Evolutionary conservation across 2,113 vertebrate genomes (phyloP), one percentile per base, ranked within the genome.

Genomic region (Geococcyx californianus): DNA sequence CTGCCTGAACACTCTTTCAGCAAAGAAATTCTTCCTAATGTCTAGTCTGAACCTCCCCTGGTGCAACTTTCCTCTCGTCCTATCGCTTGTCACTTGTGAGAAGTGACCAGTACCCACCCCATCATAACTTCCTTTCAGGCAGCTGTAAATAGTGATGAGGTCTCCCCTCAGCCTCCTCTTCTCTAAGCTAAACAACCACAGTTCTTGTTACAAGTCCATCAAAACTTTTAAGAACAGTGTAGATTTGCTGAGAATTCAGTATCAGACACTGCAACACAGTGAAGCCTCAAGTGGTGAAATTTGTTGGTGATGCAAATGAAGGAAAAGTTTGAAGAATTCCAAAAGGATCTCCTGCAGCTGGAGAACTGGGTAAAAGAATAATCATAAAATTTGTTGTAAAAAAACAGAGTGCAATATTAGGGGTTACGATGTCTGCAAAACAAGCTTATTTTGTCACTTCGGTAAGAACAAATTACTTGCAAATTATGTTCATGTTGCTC

Each of bases 391-490:
- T 2, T 2, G 3, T 10, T 33, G 51, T n/a, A 69, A 52, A 83
- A 21, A 56, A 72, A 10, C 13, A 60, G 36, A 79, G 5, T 9
- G 18, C 7, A 77, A 20, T 45, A 79, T 6, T 23, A 80, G 64
- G 10, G 5, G 3, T 86, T 94, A 87, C 74, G 66, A 83, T 75
- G 16, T 62, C 58, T 51, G 42, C 26, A 91, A 93, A 87, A 74
- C 25, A 80, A 91, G 34, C 33, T 89, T 90, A 40, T 59, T 95
- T 77, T 93, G 78, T 29, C 6, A 40, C 56, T 83, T 87, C 52
- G 38, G 16, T 72, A 82, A 80, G 51, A 87, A 96, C 47, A 92
- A 90, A 78, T 94, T 92, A 86, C 81, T 89, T 93, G 36, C 67
- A 78, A 77, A 81, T 77, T 90, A 63, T 2, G 7, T 64, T 84